These are phyloP conservation scores for Tholera decimalis DNA, from an alignment of 2,888 invertebrate genomes.

Conservation along the genomic window DNA sequence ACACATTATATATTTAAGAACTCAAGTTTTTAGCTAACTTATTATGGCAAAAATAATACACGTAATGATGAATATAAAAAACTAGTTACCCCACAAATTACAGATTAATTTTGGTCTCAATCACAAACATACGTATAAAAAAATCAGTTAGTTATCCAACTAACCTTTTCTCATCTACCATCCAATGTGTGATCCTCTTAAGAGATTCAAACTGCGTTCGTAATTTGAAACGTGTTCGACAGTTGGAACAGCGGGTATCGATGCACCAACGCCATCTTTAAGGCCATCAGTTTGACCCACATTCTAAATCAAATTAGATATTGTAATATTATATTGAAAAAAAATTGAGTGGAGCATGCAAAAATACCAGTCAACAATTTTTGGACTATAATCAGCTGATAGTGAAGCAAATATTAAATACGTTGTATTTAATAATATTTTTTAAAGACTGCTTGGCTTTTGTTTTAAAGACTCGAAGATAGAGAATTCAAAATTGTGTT, in stretches of 20 bases:
- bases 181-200: slow-evolving; percentile 62
- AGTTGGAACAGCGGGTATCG: slow-evolving; percentile 89
- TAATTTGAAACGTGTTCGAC: slow-evolving; percentile 87
- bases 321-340: slow-evolving; percentile 30
- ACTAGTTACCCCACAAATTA: too few species aligned
- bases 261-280: slow-evolving; percentile 78
- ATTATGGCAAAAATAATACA: too few species aligned
- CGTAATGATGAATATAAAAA: too few species aligned
- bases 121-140: background rate
- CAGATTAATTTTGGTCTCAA: background rate
- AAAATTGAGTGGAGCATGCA: background rate
- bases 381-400: too few species aligned
- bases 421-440: too few species aligned
- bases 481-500: too few species aligned
- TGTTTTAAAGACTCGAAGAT: too few species aligned
- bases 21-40: too few species aligned
- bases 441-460: too few species aligned
- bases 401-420: too few species aligned
- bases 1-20: too few species aligned
- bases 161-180: background rate
- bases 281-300: slow-evolving; percentile 80
- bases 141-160: background rate
- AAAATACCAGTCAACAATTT: background rate
- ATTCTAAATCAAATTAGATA: slow-evolving; percentile 68
- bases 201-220: slow-evolving; percentile 82